Conservation (phyloP, 2,113 vertebrate species). For the Salvelinus alpinus region DNA sequence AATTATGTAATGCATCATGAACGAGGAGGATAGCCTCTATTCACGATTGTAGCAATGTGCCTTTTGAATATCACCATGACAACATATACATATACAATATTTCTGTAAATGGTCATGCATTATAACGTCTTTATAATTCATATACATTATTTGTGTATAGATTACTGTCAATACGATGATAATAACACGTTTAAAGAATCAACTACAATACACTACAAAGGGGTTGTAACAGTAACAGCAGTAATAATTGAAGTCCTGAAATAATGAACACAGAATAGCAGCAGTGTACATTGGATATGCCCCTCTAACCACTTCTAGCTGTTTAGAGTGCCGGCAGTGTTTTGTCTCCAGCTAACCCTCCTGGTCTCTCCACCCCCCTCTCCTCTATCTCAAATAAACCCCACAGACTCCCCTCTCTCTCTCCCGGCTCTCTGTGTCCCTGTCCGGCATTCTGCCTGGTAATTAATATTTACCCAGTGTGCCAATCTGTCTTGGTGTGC, state of each 20-base stretch:
- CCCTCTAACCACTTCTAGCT: slow-evolving; percentile 41
- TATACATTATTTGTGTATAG: neutral
- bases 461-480: slow-evolving; percentile 78
- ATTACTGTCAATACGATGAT: neutral
- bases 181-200: neutral
- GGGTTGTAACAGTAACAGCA: neutral
- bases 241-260: neutral
- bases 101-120: neutral
- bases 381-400: neutral
- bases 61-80: neutral
- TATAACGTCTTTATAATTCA: neutral
- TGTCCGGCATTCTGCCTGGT: slow-evolving; percentile 30
- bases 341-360: slow-evolving; percentile 53
- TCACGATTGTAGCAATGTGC: neutral
- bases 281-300: slow-evolving; percentile 4
- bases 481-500: slow-evolving; percentile 67
- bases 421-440: slow-evolving; percentile 30
- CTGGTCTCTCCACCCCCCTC: slow-evolving; percentile 2
- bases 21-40: neutral
- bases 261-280: neutral
- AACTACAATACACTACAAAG: neutral
- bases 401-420: slow-evolving; percentile 11
- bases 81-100: neutral
- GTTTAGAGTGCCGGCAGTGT: slow-evolving; percentile 53
- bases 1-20: slow-evolving; percentile 63